These are phyloP conservation scores for Sebastes dallii DNA, from an alignment of 2,797 vertebrate genomes.

Conservation along the genomic window DNA sequence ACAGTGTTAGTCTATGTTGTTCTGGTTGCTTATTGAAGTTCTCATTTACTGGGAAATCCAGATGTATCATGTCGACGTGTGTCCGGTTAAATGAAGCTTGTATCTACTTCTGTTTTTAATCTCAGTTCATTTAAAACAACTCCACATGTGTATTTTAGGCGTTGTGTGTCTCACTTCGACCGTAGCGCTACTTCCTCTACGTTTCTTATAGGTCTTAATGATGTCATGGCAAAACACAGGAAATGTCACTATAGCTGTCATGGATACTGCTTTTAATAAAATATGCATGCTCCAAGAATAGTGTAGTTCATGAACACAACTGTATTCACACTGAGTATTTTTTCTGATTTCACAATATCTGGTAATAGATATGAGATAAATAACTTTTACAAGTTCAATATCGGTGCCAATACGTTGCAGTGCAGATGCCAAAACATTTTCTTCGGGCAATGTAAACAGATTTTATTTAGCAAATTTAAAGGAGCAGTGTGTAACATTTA, in stretches of 20 bases:
- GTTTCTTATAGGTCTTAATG: slow-evolving; percentile 34
- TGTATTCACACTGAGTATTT: not conserved
- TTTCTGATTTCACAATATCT: not conserved
- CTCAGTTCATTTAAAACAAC: not conserved
- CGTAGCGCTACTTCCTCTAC: slow-evolving; percentile 45
- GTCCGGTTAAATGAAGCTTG: not conserved
- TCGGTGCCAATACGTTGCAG: not conserved
- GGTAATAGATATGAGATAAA: not conserved
- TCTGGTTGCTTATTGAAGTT: not conserved
- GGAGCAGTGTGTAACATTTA: too few species aligned
- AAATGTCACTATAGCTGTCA: slow-evolving; percentile 5
- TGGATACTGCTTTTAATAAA: not conserved
- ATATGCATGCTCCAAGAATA: not conserved
- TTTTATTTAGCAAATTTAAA: not conserved
- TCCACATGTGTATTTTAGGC: not conserved
- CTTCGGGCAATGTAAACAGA: not conserved
- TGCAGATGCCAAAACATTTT: not conserved
- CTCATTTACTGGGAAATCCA: not conserved
- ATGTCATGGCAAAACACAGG: slow-evolving; percentile 56
- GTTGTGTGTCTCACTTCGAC: slow-evolving; percentile 12
- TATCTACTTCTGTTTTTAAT: not conserved
- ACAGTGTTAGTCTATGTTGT: not conserved
- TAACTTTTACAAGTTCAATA: not conserved
- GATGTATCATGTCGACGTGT: not conserved
- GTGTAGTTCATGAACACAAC: not conserved